Conservation (phyloP, 2,113 vertebrate species). For the Oenanthe melanoleuca region DNA sequence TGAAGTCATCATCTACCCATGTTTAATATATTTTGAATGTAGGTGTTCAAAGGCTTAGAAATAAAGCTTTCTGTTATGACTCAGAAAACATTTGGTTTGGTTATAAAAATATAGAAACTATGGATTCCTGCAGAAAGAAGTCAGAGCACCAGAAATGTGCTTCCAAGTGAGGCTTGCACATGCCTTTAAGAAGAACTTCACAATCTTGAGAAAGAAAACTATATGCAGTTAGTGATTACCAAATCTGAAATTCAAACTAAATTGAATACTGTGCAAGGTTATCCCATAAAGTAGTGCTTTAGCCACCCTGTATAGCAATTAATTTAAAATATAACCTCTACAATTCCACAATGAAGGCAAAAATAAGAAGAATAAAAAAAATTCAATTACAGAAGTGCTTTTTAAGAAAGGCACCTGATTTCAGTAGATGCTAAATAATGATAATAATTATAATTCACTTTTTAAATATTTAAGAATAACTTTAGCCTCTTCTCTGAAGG, state of each 20-base stretch:
- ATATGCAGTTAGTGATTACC: not conserved
- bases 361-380: not conserved
- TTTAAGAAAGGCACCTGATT: not conserved
- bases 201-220: not conserved
- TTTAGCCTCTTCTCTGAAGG: not conserved
- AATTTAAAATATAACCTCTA: not conserved
- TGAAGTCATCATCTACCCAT: not conserved
- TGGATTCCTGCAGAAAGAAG: not conserved
- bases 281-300: not conserved
- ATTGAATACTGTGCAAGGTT: not conserved
- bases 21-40: not conserved
- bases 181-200: not conserved
- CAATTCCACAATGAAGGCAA: not conserved
- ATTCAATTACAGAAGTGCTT: not conserved
- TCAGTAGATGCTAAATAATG: not conserved
- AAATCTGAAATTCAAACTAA: not conserved
- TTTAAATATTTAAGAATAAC: not conserved
- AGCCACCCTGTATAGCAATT: not conserved
- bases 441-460: not conserved
- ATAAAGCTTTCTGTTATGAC: not conserved
- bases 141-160: not conserved
- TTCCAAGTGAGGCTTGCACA: not conserved
- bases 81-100: constrained; percentile 25
- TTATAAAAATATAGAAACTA: not conserved
- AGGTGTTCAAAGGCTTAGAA: not conserved